Evolutionary conservation across 1,140 invertebrate genomes (phyloP), one percentile per base, ranked within the genome.

Genomic region (Ceratina japonica): DNA sequence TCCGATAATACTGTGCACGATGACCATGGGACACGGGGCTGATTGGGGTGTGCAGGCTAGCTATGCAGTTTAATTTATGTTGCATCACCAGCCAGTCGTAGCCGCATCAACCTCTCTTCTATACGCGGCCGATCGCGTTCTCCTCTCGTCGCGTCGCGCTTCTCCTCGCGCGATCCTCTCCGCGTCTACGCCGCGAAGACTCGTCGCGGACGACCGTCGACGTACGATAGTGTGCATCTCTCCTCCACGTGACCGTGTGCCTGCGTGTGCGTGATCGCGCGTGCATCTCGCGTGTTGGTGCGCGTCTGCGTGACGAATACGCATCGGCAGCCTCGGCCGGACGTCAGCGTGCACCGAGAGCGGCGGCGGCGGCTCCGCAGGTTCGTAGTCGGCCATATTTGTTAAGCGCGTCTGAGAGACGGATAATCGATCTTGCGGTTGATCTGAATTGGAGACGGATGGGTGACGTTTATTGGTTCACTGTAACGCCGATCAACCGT

Each of bases 31-130:
- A 87, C 88, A 88, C 84, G 72, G 87, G 75, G 81, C 79, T 89
- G 88, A 90, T 90, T 90, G 88, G 89, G 89, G 89, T 89, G 83
- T 86, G 87, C 86, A 83, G 77, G 75, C 88, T 80, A 82, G 79
- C 86, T 87, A 87, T 89, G 89, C 88, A 90, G 89, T 89, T 90
- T 90, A 90, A 90, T 90, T 90, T 90, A 89, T 90, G 88, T 89
- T 88, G 88, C 84, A 90, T 86, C 84, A 88, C 84, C 86, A 88
- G 85, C 83, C 87, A 87, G 87, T 88, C 87, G 87, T 85, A 87
- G 73, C 81, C 69, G 83, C 84, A 90, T 77, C 84, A 85, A 81
- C 78, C 76, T 81, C 82, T 44, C 66, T 54, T 10, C 66, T 54
- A 54, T 85, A 84, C 79, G 79, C 56, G 59, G 61, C 68, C 75